Base-by-base conservation (phyloP, 2,888 invertebrate genomes). In the Mythimna lalbum region DNA sequence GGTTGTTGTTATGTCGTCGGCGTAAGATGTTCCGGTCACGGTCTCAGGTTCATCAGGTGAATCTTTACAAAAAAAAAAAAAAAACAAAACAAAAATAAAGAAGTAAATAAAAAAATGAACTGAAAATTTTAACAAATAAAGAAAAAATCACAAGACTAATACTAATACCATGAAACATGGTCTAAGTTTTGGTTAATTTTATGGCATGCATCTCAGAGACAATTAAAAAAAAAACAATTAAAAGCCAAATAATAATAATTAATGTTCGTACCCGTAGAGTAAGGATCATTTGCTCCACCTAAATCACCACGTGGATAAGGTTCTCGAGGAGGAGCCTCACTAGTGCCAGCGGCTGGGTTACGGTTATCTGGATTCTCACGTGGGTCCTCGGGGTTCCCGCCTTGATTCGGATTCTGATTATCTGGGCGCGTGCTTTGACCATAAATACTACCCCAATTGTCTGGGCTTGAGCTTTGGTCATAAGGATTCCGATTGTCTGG, bases 51-150 rank as follows among this genome's bases (percentile, higher is more conserved):
- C 63, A 17, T 63, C 53, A 33, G 63, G 36, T 19, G 27, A 1
- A 43, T 36, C 78, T 74, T 67, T 49, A 70, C 31, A 55, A 66
- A 59, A 68, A 70, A 72, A 65, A 67, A 61, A 60, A 76, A 80
- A 77, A 50, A 74, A 69, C 71, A 69, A 1, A 76, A 68, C 70
- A 49, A 17, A 76, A 76, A 78, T 53, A 61, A 74, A 33, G 7
- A 68, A 71, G 71, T 27, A 73, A 77, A 65, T 33, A 63, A 57
- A n/a, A 5, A 47, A 62, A 27, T 0, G 12, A 27, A 17, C 6
- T n/a, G n/a, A n/a, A 17, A 43, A 17, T 17, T 43, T 43, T 43
- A 14, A 19, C 19, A 68, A 69, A 73, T 7, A 14, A 62, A 72
- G 66, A 53, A 47, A 62, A 57, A 17, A 5, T 50, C 53, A 27